These are phyloP conservation scores for Tholera decimalis DNA, from an alignment of 2,888 invertebrate species.

Conservation along the genomic window DNA sequence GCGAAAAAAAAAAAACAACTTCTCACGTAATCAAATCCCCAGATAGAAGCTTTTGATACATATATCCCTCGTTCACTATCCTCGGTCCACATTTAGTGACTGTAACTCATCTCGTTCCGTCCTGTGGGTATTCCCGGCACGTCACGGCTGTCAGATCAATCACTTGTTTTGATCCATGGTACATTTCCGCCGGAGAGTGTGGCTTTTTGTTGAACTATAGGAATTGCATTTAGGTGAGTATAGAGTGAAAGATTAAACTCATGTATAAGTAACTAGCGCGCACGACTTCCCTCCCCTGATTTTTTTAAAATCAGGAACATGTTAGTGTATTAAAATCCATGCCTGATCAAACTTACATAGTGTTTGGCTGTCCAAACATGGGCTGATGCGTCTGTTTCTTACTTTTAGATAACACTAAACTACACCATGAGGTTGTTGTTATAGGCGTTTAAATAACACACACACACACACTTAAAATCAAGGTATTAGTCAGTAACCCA, in stretches of 20 bases:
- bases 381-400: not conserved
- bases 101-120: conserved; percentile 21
- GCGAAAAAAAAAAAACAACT: too few relatives aligned
- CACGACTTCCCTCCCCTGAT: too few relatives aligned
- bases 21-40: too few relatives aligned
- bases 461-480: too few relatives aligned
- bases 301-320: too few relatives aligned
- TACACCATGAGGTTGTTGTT: too few relatives aligned
- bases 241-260: too few relatives aligned
- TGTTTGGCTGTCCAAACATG: not conserved
- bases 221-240: not conserved
- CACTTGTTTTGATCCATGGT: conserved; percentile 44
- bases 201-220: not conserved
- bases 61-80: conserved; percentile 1
- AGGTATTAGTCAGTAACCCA: too few relatives aligned
- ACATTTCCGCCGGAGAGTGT: conserved; percentile 18
- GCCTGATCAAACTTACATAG: not conserved
- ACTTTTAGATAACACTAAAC: not conserved
- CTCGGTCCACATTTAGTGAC: not conserved
- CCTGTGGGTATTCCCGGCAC: conserved; percentile 43
- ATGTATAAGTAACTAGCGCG: too few relatives aligned
- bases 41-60: too few relatives aligned
- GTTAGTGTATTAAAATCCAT: not conserved
- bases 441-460: too few relatives aligned
- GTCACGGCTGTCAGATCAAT: conserved; percentile 52